Evolutionary conservation across 2,888 invertebrate species (phyloP), one percentile per base, ranked within the genome.

Genomic region (Laspeyria flexula): DNA sequence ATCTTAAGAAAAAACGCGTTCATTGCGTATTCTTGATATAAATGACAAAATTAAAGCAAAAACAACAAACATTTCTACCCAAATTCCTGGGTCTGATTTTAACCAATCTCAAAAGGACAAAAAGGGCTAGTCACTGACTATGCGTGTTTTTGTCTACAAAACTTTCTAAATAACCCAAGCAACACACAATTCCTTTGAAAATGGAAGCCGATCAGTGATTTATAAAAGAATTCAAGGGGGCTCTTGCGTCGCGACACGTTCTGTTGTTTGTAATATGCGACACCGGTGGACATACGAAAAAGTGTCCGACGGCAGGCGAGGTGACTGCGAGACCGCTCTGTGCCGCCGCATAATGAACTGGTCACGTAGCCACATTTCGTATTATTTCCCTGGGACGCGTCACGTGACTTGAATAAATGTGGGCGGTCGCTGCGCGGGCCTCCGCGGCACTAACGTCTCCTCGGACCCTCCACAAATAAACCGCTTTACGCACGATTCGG

Each of bases 321-420:
- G 82, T 81, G 83, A 80, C 85, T 83, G 81, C 78, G 76, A 78
- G 76, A 79, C 67, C 69, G 72, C 73, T 80, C 80, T 83, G 81
- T 82, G 83, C 74, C 80, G 85, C 86, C 86, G 86, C 90, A 90
- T 88, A 91, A 90, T 89, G 91, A 90, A 88, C 90, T 82, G 88
- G 91, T 92, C 92, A 93, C 92, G 92, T 93, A 90, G 86, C 82
- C 88, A 87, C 91, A 93, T 92, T 92, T 90, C 92, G 90, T 91
- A 92, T 92, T 92, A 92, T 93, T 92, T 92, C 89, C 88, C 86
- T 86, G 86, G 90, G 91, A 89, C 89, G 85, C 80, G 79, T 86
- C 90, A 83, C 91, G 92, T 90, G 91, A 91, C 92, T 80, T 78
- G 91, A 91, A 91, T 91, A 90, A 90, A 86, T 81, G 79, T 77